Base-by-base conservation (phyloP, 1,140 invertebrate genomes). In the Rhopalosiphum padi region DNA sequence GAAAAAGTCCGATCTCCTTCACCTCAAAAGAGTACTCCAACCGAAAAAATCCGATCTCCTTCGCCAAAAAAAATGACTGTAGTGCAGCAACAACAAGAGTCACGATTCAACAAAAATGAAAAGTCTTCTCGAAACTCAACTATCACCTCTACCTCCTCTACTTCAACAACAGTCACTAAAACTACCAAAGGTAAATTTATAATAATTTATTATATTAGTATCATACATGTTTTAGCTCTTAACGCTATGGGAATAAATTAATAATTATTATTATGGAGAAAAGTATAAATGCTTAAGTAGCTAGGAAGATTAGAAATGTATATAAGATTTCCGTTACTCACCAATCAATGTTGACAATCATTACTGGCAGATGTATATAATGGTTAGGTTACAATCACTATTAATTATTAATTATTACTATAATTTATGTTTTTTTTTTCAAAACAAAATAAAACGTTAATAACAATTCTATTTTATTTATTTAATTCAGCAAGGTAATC, bases 131-230 rank as follows among this genome's bases (percentile, higher is more conserved):
- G 41, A 93, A 53, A 83, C 37, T 53, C 91, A n/a, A 86, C 82
- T 37, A 86, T 25, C 25, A 93, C 60, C 1, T 46, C 90, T 82
- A 91, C 77, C 37, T 85, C 60, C 1, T 46, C 90, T 82, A 91
- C 77, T 35, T 85, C 48, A 51, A 86, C 77, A 37, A 93, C 91
- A 53, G 43, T 83, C 48, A 93, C 77, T 41, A 93, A 83, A 51
- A 53, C 91, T 18, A 93, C 46, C 21, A 93, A 55, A 93, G 82
- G 82, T 93, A 86, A 93, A 35, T 82, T 60, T 43, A 43, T 60
- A 8, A 43, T 11, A 55, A 51, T 53, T 0, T 25, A 6, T 23
- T 83, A 82, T 15, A 68, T 41, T 41, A 46, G 11, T 15, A n/a
- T 77, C 60, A n/a, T n/a, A 30, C 9, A 30, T 68, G 11, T 30